These are phyloP conservation scores for Diadegma fenestrale DNA, from an alignment of 2,888 invertebrate species.

Conservation along the genomic window DNA sequence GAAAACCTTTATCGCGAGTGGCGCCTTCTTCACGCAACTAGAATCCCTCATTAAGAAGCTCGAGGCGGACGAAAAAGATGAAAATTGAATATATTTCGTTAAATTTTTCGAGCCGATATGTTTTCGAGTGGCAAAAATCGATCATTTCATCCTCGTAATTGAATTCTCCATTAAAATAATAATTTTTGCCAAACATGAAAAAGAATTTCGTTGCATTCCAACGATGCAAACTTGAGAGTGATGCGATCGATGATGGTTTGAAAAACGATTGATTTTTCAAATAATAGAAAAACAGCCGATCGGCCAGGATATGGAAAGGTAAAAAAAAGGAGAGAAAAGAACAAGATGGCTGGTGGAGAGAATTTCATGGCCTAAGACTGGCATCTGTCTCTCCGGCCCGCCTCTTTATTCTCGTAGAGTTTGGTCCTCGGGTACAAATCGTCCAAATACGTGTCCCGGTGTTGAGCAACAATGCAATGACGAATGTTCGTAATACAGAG, in stretches of 20 bases:
- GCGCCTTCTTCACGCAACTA: conserved; percentile 15
- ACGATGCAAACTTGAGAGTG: no score
- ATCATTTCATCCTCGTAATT: no score
- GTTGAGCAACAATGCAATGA: conserved; percentile 75
- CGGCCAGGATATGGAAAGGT: neutral
- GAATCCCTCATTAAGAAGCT: conserved; percentile 37
- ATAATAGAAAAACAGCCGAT: neutral
- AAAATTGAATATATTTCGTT: conserved; percentile 6
- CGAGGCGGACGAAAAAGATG: neutral
- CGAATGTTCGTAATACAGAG: conserved; percentile 72
- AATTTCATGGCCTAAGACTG: conserved; percentile 25
- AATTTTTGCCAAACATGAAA: no score
- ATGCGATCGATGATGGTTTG: no score
- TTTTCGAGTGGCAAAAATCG: no score
- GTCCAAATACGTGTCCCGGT: conserved; percentile 52
- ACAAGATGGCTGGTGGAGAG: conserved; percentile 34
- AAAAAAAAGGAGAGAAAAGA: conserved; percentile 36
- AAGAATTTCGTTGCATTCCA: no score
- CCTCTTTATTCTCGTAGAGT: conserved; percentile 46
- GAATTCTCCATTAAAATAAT: no score
- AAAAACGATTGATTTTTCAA: neutral
- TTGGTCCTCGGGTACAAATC: conserved; percentile 53
- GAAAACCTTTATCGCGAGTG: conserved; percentile 57
- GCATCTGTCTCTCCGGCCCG: conserved; percentile 57
- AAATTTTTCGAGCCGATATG: no score